Percentiles rank a stretch among this genome's conserved stretches.
phyloP scores from a whole-genome alignment of 1,140 invertebrate genomes.

The Leptopilina boulardi region DNA sequence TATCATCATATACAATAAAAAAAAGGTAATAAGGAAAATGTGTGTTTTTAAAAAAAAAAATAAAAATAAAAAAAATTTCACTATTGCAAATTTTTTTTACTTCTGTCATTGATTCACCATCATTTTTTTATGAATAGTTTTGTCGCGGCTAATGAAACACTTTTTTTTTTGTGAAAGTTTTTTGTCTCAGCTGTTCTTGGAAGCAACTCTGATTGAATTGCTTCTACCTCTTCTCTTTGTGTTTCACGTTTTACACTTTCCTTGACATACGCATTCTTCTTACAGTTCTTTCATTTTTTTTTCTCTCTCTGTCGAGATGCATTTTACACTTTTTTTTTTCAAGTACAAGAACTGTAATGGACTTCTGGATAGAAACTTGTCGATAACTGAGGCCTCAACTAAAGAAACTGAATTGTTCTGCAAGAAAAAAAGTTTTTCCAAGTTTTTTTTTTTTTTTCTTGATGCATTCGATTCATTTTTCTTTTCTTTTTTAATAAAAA shows the following conservation, averaged over 20 bases:
- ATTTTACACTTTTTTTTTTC: constrained; percentile 38
- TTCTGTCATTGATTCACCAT: no score
- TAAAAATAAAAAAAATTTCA: background rate
- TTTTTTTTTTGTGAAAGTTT: constrained; percentile 1
- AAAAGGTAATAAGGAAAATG: no score
- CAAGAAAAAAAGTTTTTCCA: background rate
- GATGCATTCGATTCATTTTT: background rate
- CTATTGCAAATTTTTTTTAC: background rate
- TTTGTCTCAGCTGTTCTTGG: constrained; percentile 68
- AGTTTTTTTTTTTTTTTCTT: no score
- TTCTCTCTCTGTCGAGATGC: constrained; percentile 52
- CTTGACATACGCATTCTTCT: constrained; percentile 52
- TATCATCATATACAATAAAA: no score
- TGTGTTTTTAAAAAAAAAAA: no score
- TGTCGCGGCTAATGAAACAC: background rate
- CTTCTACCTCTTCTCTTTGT: constrained; percentile 64
- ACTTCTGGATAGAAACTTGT: constrained; percentile 24
- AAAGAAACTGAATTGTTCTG: constrained; percentile 16
- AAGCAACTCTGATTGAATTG: constrained; percentile 70
- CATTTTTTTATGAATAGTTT: background rate
- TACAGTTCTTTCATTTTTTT: constrained; percentile 39
- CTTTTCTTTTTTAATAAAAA: constrained; percentile 27
- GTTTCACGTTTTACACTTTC: constrained; percentile 60
- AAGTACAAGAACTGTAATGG: constrained; percentile 21
- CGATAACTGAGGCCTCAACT: background rate